Evolutionary conservation across 2,888 invertebrate genomes (phyloP), one percentile per base, ranked within the genome.

Genomic region (Blastobasis lacticolella): DNA sequence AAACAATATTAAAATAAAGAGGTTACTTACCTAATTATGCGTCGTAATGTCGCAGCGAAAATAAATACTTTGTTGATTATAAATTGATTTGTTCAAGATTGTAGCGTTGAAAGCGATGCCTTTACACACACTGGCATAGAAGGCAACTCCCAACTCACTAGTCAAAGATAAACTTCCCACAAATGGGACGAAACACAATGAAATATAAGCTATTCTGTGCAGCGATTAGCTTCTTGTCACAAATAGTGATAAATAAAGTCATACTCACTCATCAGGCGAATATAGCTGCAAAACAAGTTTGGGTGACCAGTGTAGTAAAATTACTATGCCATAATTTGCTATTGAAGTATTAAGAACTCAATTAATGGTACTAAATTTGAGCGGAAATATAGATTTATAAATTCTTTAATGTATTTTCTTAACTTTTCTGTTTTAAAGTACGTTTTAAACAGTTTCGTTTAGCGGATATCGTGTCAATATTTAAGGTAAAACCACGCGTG

Each of bases 111-210:
- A 81, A 78, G 81, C 66, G 76, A 64, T 69, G 73, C 82, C 88
- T 88, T 88, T 88, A 85, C 87, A 85, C 88, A 78, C 88, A 87
- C 89, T 88, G 88, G 88, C 79, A 81, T 69, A 88, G 88, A 89
- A 88, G 88, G 80, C 78, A 66, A 72, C 82, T 78, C 67, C 65
- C 75, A 78, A 82, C 76, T 75, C 72, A 74, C 59, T 50, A 61
- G 63, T 60, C 57, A 59, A 75, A 75, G 77, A 77, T 72, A 73
- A 50, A 56, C 55, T 55, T 60, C 60, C 60, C 57, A 56, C 57
- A 59, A 62, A 61, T 50, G 55, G 62, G 63, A 67, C 68, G 64
- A 70, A 65, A 66, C 59, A 65, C 67, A 61, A 63, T 62, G 62
- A 57, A 56, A 10, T n/a, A 38, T 37, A 38, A 38, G 40, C 70